A percentile compares a stretch with the other conserved stretches of the same genome.
Evolutionary conservation across 2,888 invertebrate species (phyloP).

Genomic region (Uropetala carovei): DNA sequence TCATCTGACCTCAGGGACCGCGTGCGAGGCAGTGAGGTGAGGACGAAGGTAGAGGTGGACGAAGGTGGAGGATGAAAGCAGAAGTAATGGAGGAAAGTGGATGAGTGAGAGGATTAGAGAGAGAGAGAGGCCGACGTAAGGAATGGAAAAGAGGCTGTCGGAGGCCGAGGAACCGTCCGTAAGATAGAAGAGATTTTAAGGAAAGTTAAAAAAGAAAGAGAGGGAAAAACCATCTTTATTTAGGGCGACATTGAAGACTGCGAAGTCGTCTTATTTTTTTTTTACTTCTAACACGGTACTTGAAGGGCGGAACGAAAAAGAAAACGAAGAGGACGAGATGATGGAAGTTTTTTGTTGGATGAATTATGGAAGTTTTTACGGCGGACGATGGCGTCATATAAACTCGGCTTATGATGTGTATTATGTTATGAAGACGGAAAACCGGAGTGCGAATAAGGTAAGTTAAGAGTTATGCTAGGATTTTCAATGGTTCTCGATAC

Average conservation of each 20-base stretch:
- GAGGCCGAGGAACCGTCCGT: neutral
- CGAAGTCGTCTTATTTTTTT: neutral
- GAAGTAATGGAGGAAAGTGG: slow-evolving; percentile 27
- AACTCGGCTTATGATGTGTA: no score
- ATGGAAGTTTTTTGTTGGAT: no score
- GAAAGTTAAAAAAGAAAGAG: no score
- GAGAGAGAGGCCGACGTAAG: neutral
- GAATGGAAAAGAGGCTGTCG: neutral
- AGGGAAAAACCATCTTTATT: neutral
- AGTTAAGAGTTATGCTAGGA: no score
- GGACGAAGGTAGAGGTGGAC: neutral
- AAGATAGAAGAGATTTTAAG: no score
- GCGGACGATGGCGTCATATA: no score
- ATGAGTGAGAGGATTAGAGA: neutral
- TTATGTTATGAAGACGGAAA: no score
- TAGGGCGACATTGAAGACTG: neutral
- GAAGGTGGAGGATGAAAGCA: neutral
- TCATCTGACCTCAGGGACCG: slow-evolving; percentile 51
- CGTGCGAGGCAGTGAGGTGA: slow-evolving; percentile 49
- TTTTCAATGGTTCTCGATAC: no score
- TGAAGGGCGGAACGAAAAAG: neutral
- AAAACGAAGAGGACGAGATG: neutral
- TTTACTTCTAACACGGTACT: neutral
- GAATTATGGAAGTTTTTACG: no score
- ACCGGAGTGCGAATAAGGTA: no score